A percentile compares a stretch with the other conserved stretches of the same genome.
Evolutionary conservation across 35 echinoderm and acorn worm genomes (phyloP).

Genomic region (Holothuria glaberrima): DNA sequence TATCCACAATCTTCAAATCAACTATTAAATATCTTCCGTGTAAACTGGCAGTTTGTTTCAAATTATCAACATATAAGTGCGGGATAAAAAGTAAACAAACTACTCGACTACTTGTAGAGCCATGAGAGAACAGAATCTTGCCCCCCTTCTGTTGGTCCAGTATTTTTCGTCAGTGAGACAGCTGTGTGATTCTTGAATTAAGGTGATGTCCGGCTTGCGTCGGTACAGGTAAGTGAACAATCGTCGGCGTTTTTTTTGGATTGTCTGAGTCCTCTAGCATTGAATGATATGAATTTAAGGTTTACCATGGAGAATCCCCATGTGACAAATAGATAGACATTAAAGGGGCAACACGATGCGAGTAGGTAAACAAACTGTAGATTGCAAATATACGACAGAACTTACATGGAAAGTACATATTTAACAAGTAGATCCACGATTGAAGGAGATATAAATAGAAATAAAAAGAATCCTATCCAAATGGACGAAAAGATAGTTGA

Average conservation of each 20-base stretch:
- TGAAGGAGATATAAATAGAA: not conserved
- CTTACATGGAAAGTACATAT: too few relatives aligned
- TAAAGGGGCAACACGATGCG: not conserved
- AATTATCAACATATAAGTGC: not conserved
- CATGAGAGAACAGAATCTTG: not conserved
- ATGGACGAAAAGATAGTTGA: not conserved
- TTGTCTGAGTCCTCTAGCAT: slow-evolving; percentile 32
- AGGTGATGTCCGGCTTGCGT: slow-evolving; percentile 10
- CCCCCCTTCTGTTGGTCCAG: slow-evolving; percentile 15
- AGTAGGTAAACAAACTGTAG: too few relatives aligned
- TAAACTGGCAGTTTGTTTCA: slow-evolving; percentile 4
- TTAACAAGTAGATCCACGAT: not conserved
- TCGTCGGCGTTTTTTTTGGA: slow-evolving; percentile 6
- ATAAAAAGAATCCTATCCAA: not conserved
- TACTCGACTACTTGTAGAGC: not conserved
- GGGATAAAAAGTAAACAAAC: slow-evolving; percentile 14
- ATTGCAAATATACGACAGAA: too few relatives aligned
- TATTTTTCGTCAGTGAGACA: not conserved
- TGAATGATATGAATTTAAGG: not conserved
- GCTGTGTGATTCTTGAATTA: slow-evolving; percentile 15
- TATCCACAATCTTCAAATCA: not conserved
- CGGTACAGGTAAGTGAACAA: slow-evolving; percentile 23
- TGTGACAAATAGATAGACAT: not conserved
- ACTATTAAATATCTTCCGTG: too few relatives aligned
- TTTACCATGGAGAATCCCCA: not conserved